A percentile compares a stretch with the other conserved stretches of the same genome.
Evolutionary conservation across 2,113 vertebrate genomes (phyloP).

Genomic region (Pandion haliaetus): DNA sequence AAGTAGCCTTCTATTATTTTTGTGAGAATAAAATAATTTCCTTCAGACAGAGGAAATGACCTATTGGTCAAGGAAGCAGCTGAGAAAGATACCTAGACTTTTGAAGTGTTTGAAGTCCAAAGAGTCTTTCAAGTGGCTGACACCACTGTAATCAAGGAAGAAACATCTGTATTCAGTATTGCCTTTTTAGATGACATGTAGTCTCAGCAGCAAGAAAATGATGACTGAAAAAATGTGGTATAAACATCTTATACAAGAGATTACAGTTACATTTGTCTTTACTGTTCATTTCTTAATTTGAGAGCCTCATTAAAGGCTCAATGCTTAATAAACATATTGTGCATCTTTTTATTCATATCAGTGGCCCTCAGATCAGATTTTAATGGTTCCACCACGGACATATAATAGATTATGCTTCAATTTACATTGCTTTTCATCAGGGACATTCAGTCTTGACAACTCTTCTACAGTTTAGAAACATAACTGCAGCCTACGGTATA

Average conservation of each 20-base stretch:
- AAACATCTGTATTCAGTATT: not conserved
- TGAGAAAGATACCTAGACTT: conserved; percentile 38
- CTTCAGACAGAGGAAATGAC: conserved; percentile 1
- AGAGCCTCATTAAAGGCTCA: not conserved
- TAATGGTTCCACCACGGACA: not conserved
- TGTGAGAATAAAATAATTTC: conserved; percentile 29
- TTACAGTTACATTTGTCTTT: conserved; percentile 33
- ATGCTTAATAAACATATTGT: not conserved
- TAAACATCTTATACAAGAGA: conserved; percentile 65
- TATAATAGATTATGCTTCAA: not conserved
- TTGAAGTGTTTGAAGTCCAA: not conserved
- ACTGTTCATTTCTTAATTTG: conserved; percentile 21
- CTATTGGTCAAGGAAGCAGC: conserved; percentile 1
- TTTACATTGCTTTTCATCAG: conserved; percentile 12
- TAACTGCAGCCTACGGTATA: not conserved
- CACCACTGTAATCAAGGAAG: not conserved
- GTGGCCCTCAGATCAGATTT: not conserved
- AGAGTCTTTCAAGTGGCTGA: conserved; percentile 48
- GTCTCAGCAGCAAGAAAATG: conserved; percentile 51
- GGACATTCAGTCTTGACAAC: not conserved
- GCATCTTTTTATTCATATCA: not conserved
- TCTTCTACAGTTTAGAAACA: not conserved
- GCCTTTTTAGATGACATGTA: not conserved
- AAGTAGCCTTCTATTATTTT: not conserved
- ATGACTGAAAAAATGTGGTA: conserved; percentile 41